phyloP scores from a whole-genome alignment of 2,797 vertebrate genomes.

The Halcyon badia region DNA sequence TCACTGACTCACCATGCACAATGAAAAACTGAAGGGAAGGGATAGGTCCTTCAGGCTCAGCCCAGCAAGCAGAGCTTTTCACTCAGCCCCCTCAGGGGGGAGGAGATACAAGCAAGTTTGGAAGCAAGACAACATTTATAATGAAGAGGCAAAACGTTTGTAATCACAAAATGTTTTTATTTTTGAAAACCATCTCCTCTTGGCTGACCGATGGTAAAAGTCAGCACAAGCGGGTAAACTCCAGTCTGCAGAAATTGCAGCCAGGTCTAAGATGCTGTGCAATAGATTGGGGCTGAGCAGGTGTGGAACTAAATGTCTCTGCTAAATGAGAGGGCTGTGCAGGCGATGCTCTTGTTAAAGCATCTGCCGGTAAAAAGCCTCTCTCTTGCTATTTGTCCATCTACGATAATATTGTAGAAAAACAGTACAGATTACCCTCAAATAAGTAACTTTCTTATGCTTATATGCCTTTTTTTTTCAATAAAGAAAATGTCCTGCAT shows the following conservation, averaged over 20 bases:
- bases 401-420: background rate
- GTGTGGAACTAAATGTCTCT: conserved; percentile 19
- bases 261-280: background rate
- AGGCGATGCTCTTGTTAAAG: background rate
- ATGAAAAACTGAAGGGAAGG: background rate
- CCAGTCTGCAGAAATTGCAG: background rate
- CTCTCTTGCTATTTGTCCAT: background rate
- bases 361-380: background rate
- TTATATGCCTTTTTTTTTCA: background rate
- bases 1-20: background rate
- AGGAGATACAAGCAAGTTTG: background rate
- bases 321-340: background rate
- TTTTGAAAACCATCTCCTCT: background rate
- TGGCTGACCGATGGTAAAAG: background rate
- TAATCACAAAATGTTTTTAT: background rate
- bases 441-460: background rate
- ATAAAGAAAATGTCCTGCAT: background rate
- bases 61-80: background rate
- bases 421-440: background rate
- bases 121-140: background rate
- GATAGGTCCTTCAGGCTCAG: background rate
- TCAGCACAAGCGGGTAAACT: background rate
- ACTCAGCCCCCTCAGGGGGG: background rate
- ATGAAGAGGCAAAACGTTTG: background rate
- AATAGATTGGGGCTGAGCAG: background rate